Evolutionary conservation across 2,113 vertebrate genomes (phyloP), one percentile per base, ranked within the genome.

Genomic region (Eolophus roseicapilla): DNA sequence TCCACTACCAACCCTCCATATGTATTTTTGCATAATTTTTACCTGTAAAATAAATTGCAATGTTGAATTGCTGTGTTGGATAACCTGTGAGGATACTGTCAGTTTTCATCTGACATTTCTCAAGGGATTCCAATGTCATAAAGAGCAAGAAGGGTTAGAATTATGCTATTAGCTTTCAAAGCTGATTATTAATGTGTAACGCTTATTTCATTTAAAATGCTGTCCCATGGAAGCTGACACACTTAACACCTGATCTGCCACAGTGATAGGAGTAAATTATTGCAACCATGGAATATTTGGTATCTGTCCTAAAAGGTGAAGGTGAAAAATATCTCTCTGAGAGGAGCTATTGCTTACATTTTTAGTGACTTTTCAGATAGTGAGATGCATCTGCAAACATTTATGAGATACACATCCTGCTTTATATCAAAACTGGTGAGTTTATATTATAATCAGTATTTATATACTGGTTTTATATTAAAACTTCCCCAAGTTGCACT

Each of bases 161-260:
- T 88, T 87, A 94, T 78, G 89, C 76, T 86, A 86, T 92, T 94
- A 95, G 71, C 80, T 90, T 76, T 91, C 87, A 83, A 92, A 89
- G 71, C 85, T 89, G 78, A 93, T 97, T 96, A 95, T 95, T 65
- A 95, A 95, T 85, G 47, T 57, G 46, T 29, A 91, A 83, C 0
- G 4, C 68, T 94, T 77, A 93, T 93, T 97, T 96, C 35, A 50
- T 86, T 96, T 93, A 92, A 90, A 95, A 64, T 91, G 71, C 33
- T 41, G 73, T 96, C 47, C 88, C 44, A 0, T 86, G 88, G 79
- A 97, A 95, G 46, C 37, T 90, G 86, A 96, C 93, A 89, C 31
- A 71, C 75, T 86, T 76, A 79, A 90, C 64, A 95, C 67, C 63
- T 95, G 89, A 92, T 86, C 75, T 74, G 50, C 9, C 64, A 18